Percentiles rank a stretch among this genome's conserved stretches.
Evolutionary conservation across 2,888 invertebrate genomes (phyloP).

Genomic region (Eristalinus aeneus): DNA sequence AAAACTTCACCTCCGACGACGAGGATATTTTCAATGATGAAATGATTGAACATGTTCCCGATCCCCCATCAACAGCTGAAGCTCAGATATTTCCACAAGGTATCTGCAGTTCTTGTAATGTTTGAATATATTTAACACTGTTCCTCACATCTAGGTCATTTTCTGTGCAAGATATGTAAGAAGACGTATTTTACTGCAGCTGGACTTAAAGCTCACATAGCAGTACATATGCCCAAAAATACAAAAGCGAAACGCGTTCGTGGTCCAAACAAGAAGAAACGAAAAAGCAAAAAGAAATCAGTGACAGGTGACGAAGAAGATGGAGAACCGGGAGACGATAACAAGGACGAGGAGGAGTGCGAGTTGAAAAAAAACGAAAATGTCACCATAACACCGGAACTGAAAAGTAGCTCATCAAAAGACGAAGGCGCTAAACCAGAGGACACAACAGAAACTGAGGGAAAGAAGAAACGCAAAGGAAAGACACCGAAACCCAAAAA

Average conservation of each 20-base stretch:
- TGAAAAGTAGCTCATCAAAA: background rate
- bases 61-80: conserved; percentile 70
- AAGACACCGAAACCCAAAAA: conserved; percentile 73
- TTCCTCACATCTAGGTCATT: conserved; percentile 65
- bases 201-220: conserved; percentile 73
- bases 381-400: background rate
- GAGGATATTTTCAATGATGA: conserved; percentile 51
- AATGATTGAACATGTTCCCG: conserved; percentile 42
- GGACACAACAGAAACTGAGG: conserved; percentile 16
- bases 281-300: conserved; percentile 40
- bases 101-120: background rate
- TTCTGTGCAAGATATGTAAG: conserved; percentile 74
- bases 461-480: conserved; percentile 41
- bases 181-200: conserved; percentile 74
- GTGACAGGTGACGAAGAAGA: conserved; percentile 37
- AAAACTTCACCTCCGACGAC: conserved; percentile 43
- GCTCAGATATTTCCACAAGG: conserved; percentile 74
- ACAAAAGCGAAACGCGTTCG: conserved; percentile 70
- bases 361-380: conserved; percentile 2
- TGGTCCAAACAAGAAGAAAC: conserved; percentile 59
- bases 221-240: conserved; percentile 71
- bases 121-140: background rate
- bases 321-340: background rate
- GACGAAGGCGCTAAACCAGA: background rate
- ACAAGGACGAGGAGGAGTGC: background rate